A percentile compares a stretch with the other conserved stretches of the same genome.
phyloP scores from a whole-genome alignment of 2,113 vertebrate genomes.

The Sialia sialis region DNA sequence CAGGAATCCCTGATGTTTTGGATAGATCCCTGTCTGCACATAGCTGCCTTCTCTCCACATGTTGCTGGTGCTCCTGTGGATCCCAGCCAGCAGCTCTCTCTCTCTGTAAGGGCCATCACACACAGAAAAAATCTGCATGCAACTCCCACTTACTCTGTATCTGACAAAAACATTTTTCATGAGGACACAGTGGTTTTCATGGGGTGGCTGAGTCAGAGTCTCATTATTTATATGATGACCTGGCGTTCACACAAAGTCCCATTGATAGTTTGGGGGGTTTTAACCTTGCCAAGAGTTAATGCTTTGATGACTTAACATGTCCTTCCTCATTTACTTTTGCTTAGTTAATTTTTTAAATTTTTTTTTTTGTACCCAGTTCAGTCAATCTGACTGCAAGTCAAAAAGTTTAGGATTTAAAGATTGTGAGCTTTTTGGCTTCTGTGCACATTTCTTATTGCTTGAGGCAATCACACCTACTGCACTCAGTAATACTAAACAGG shows the following conservation, averaged over 20 bases:
- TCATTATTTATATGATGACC: neutral
- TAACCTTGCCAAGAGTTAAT: neutral
- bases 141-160: neutral
- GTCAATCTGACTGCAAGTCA: neutral
- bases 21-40: neutral
- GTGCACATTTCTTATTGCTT: neutral
- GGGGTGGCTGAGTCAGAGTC: neutral
- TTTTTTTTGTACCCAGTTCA: neutral
- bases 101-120: neutral
- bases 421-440: neutral
- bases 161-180: neutral
- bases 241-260: neutral
- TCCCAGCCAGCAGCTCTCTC: neutral
- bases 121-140: neutral
- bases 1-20: neutral
- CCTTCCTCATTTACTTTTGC: neutral
- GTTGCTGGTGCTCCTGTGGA: neutral
- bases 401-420: neutral
- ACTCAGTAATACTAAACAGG: neutral
- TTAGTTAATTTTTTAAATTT: neutral
- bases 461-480: neutral
- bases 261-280: neutral
- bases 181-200: neutral
- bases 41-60: neutral
- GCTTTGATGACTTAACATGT: neutral